These are phyloP conservation scores for Cyprinodon tularosa DNA, from an alignment of 2,113 vertebrate genomes.

Conservation along the genomic window DNA sequence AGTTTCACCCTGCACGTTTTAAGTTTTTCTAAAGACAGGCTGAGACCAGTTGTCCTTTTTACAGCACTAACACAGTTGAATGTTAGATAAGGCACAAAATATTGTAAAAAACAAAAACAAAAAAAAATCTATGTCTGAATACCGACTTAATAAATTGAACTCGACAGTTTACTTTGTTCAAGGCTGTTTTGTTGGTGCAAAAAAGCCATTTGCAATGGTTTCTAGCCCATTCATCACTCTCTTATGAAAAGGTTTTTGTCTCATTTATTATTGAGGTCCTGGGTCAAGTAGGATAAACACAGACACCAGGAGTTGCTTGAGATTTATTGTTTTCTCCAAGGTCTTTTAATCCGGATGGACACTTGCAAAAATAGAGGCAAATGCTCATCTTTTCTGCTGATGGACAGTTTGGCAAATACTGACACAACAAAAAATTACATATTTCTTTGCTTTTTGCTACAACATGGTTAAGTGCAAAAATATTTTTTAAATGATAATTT, in stretches of 20 bases:
- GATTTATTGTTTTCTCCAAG: slow-evolving; percentile 51
- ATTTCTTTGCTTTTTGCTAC: not conserved
- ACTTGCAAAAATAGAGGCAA: slow-evolving; percentile 15
- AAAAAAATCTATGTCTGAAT: too few species aligned
- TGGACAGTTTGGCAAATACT: slow-evolving; percentile 26
- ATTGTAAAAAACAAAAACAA: not conserved
- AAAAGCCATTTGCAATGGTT: slow-evolving; percentile 34
- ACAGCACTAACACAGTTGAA: slow-evolving; percentile 7
- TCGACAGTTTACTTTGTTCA: too few species aligned
- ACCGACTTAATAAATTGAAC: too few species aligned
- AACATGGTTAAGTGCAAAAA: too few species aligned
- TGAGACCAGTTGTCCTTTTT: slow-evolving; percentile 13
- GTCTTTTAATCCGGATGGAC: slow-evolving; percentile 33
- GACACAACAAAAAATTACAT: not conserved
- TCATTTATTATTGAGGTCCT: slow-evolving; percentile 19
- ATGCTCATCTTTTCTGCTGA: slow-evolving; percentile 24
- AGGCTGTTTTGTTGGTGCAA: slow-evolving; percentile 4
- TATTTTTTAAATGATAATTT: too few species aligned
- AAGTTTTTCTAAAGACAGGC: slow-evolving; percentile 5
- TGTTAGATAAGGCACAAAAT: not conserved
- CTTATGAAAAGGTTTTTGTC: slow-evolving; percentile 34
- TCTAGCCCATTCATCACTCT: slow-evolving; percentile 32
- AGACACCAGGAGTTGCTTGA: not conserved
- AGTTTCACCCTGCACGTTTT: slow-evolving; percentile 16
- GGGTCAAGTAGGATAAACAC: slow-evolving; percentile 39